Evolutionary conservation across 2,888 invertebrate species (phyloP).

Genomic region (Agrotis segetum): DNA sequence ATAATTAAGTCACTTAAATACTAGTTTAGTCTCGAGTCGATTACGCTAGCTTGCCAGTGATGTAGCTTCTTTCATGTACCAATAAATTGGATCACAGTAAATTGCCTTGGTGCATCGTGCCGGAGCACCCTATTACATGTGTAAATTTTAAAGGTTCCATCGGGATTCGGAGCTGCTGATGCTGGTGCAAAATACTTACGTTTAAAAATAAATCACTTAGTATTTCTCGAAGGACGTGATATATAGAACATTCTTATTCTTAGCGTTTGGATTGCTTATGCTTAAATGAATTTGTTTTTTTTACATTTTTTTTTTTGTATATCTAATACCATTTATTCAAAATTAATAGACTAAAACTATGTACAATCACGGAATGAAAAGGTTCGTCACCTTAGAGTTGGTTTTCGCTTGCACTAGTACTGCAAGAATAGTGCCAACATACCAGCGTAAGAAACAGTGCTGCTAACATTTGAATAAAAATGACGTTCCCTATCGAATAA

Average conservation of each 20-base stretch:
- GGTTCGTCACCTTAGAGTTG: too few relatives aligned
- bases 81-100: slow-evolving; percentile 55
- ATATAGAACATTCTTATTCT: too few relatives aligned
- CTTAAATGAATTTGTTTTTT: not conserved
- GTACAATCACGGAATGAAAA: too few relatives aligned
- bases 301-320: too few relatives aligned
- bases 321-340: too few relatives aligned
- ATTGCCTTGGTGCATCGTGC: slow-evolving; percentile 42
- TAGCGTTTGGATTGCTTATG: not conserved
- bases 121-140: slow-evolving; percentile 29
- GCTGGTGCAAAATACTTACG: slow-evolving; percentile 18
- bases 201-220: slow-evolving; percentile 1
- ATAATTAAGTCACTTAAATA: slow-evolving; percentile 12
- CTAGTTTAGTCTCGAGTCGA: slow-evolving; percentile 26
- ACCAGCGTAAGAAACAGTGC: too few relatives aligned
- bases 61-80: slow-evolving; percentile 38
- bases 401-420: too few relatives aligned
- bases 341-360: too few relatives aligned
- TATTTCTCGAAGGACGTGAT: not conserved
- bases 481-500: too few relatives aligned
- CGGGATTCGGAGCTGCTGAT: slow-evolving; percentile 24
- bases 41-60: slow-evolving; percentile 31
- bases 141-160: slow-evolving; percentile 49
- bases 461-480: too few relatives aligned
- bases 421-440: too few relatives aligned